Evolutionary conservation across 1,140 invertebrate species (phyloP).

Genomic region (Laupala kohalensis): DNA sequence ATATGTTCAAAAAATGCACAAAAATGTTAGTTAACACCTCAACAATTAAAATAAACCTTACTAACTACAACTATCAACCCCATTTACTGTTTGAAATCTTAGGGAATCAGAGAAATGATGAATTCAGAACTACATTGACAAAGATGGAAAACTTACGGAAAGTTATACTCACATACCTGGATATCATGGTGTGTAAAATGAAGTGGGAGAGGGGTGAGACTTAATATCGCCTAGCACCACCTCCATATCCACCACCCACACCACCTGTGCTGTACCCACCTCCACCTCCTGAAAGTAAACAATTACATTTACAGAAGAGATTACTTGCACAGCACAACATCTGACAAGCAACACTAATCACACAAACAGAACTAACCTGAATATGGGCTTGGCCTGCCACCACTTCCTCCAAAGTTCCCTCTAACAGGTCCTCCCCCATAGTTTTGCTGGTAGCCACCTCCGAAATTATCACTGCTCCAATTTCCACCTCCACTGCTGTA

Average conservation of each 20-base stretch:
- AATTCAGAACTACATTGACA: background rate
- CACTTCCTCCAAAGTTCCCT: constrained; percentile 21
- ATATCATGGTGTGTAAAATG: background rate
- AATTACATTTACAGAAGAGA: background rate
- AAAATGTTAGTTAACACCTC: constrained; percentile 15
- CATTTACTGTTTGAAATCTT: background rate
- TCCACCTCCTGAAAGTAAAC: background rate
- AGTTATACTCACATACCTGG: background rate
- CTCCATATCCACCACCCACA: constrained; percentile 16
- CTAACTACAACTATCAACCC: background rate
- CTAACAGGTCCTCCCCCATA: constrained; percentile 54
- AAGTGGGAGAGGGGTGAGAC: background rate
- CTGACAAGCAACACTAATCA: background rate
- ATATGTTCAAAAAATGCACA: constrained; percentile 14
- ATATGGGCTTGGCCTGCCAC: constrained; percentile 11
- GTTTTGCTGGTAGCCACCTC: constrained; percentile 58
- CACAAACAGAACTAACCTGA: background rate
- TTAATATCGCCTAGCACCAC: constrained; percentile 14
- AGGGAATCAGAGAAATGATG: background rate
- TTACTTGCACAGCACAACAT: background rate
- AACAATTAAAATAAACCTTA: constrained; percentile 1
- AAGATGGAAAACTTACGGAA: background rate
- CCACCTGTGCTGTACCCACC: constrained; percentile 11
- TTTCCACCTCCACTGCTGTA: constrained; percentile 34
- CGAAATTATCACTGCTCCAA: constrained; percentile 49